Evolutionary conservation across 2,113 vertebrate species (phyloP).

Genomic region (Butorides virescens): DNA sequence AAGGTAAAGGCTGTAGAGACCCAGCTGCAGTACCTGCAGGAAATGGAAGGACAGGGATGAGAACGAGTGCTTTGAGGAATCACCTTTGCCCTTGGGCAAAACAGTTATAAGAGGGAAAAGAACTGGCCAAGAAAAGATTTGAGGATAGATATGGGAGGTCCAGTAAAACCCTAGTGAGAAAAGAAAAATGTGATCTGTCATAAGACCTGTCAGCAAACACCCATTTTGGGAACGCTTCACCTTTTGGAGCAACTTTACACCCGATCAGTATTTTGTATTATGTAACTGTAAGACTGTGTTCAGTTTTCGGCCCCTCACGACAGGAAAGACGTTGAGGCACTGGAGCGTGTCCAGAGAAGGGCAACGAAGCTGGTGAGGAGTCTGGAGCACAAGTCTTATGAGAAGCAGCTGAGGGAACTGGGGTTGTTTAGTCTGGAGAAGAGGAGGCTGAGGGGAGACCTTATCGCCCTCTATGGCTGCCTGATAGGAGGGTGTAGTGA

Average conservation of each 20-base stretch:
- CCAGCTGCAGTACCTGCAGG: background rate
- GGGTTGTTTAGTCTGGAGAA: background rate
- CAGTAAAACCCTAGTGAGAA: background rate
- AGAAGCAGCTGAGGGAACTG: background rate
- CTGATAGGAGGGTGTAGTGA: background rate
- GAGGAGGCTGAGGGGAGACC: background rate
- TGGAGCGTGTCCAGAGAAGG: background rate
- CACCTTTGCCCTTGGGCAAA: background rate
- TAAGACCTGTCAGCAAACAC: background rate
- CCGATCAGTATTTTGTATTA: fast-evolving
- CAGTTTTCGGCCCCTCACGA: background rate
- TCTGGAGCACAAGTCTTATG: background rate
- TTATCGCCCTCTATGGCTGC: background rate
- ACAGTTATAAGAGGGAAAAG: background rate
- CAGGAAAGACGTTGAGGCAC: background rate
- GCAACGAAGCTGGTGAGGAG: background rate
- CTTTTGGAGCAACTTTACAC: background rate
- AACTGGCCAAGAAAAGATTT: background rate
- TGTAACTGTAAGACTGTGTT: background rate
- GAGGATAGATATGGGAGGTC: background rate
- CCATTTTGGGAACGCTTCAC: background rate
- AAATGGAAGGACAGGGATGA: background rate
- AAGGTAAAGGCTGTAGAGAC: background rate
- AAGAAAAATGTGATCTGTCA: background rate
- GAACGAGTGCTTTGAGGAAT: background rate